A percentile compares a stretch with the other conserved stretches of the same genome.
Conservation (phyloP, 2,888 invertebrate species). For the Alviniconcha strummeri region DNA sequence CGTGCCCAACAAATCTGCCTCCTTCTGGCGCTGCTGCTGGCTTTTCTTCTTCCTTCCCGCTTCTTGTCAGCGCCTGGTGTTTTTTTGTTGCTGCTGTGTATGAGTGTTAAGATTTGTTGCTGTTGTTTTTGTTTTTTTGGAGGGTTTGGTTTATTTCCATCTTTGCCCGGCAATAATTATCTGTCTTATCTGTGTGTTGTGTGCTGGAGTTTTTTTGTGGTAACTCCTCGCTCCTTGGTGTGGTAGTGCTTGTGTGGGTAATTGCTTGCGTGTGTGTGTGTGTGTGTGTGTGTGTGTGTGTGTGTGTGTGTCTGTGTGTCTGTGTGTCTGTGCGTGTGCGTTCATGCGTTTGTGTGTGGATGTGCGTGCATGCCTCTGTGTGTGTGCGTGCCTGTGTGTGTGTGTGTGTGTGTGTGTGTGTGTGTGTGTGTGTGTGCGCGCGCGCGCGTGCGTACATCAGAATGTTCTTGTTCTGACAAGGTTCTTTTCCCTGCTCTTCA, state of each 20-base stretch:
- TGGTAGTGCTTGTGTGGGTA: not conserved
- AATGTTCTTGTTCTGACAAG: too few relatives aligned
- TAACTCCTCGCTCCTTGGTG: not conserved
- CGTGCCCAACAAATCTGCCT: too few relatives aligned
- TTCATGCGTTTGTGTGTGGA: not conserved
- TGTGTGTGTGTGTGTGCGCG: not conserved
- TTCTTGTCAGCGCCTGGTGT: too few relatives aligned
- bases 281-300: not conserved
- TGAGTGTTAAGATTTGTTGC: not conserved
- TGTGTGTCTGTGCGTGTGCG: not conserved
- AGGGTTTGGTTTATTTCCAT: too few relatives aligned
- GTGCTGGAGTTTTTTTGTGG: too few relatives aligned
- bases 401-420: slow-evolving; percentile 1
- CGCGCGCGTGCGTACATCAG: too few relatives aligned
- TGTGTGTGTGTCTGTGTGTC: not conserved
- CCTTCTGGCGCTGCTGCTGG: too few relatives aligned
- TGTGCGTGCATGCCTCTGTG: not conserved
- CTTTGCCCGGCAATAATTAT: too few relatives aligned
- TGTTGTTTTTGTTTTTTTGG: not conserved
- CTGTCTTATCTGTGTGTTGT: too few relatives aligned
- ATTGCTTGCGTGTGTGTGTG: not conserved
- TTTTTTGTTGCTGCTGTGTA: too few relatives aligned
- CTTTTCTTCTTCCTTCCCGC: too few relatives aligned
- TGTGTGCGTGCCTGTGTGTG: not conserved
- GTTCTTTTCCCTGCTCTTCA: too few relatives aligned